Conservation (phyloP, 53 echinoderm and acorn worm genomes). For the Echinarachnius parma region DNA sequence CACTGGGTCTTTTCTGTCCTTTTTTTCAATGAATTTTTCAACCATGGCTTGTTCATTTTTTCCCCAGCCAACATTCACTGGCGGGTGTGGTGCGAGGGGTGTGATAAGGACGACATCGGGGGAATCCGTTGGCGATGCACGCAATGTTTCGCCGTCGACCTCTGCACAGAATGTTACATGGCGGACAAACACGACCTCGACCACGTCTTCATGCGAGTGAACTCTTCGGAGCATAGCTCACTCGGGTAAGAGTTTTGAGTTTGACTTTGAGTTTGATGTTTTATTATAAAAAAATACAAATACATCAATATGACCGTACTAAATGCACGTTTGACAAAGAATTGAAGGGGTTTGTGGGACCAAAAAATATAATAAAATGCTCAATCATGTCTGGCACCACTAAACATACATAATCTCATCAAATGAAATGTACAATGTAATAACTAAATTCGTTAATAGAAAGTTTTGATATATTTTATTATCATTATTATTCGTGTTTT, state of each 20-base stretch:
- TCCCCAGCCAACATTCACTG: conserved; percentile 58
- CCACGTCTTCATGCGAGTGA: conserved; percentile 67
- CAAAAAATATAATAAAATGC: neutral
- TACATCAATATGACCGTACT: no score
- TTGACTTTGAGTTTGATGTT: neutral
- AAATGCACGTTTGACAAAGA: no score
- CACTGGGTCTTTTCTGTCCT: no score
- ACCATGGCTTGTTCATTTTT: neutral
- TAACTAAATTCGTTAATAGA: no score
- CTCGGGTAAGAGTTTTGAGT: conserved; percentile 55
- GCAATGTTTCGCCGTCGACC: conserved; percentile 68
- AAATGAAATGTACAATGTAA: no score
- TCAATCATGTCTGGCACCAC: no score
- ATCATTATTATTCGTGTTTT: no score
- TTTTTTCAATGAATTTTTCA: neutral
- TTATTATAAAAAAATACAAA: neutral
- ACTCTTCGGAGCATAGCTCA: conserved; percentile 46
- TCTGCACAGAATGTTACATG: conserved; percentile 78
- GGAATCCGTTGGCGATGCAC: conserved; percentile 81
- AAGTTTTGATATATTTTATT: no score
- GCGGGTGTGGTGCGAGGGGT: conserved; percentile 70
- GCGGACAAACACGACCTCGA: conserved; percentile 65
- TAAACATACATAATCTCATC: no score
- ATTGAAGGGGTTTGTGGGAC: no score
- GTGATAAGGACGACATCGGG: conserved; percentile 52